Evolutionary conservation across 2,888 invertebrate species (phyloP).

Genomic region (Phalangium opilio): DNA sequence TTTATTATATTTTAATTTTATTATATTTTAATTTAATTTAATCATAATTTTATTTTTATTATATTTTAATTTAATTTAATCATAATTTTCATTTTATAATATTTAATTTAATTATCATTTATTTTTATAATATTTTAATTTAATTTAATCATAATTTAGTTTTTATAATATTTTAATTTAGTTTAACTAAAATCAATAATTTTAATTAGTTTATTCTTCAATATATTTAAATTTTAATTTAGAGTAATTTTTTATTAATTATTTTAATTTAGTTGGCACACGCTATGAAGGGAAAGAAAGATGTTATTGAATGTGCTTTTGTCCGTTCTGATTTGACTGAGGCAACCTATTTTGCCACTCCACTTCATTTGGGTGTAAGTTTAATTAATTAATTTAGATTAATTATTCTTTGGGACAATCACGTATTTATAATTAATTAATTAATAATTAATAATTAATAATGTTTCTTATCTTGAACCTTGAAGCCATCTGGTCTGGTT

Average conservation of each 20-base stretch:
- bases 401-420: too few species aligned
- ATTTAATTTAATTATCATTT: background rate
- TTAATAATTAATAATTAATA: background rate
- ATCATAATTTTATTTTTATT: too few species aligned
- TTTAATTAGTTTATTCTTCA: too few species aligned
- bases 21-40: too few species aligned
- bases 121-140: too few species aligned
- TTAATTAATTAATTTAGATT: background rate
- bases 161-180: too few species aligned
- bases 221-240: too few species aligned
- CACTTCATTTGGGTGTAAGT: conserved; percentile 60
- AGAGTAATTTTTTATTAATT: too few species aligned
- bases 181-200: background rate
- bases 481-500: conserved; percentile 66
- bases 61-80: too few species aligned
- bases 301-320: conserved; percentile 84
- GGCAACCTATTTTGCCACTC: conserved; percentile 84
- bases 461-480: conserved; percentile 13
- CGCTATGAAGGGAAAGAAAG: conserved; percentile 69
- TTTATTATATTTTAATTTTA: too few species aligned
- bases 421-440: background rate
- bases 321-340: conserved; percentile 77
- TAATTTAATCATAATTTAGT: too few species aligned
- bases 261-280: conserved; percentile 43
- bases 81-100: too few species aligned